phyloP scores from a whole-genome alignment of 2,888 invertebrate species.

The Dryococelus australis region DNA sequence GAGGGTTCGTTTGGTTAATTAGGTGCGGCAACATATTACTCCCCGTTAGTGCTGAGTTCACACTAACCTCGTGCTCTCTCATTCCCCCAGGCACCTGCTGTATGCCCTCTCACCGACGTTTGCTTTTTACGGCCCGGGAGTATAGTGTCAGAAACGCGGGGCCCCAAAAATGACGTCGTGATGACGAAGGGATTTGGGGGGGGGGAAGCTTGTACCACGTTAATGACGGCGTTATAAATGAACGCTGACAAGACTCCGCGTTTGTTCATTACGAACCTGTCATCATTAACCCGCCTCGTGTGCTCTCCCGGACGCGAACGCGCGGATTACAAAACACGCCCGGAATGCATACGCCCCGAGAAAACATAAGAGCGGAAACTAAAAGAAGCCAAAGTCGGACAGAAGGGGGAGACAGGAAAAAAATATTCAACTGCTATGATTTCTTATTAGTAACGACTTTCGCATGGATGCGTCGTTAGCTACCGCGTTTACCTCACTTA shows the following conservation, averaged over 20 bases:
- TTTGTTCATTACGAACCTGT: not conserved
- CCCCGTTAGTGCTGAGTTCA: not conserved
- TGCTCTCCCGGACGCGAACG: not conserved
- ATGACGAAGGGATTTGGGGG: not conserved
- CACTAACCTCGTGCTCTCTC: not conserved
- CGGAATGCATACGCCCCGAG: not conserved
- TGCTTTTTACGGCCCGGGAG: too few relatives aligned
- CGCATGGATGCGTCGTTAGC: not conserved
- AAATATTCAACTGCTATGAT: not conserved
- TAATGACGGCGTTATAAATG: conserved; percentile 16
- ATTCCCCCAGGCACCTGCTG: not conserved
- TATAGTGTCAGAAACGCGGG: too few relatives aligned
- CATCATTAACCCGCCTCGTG: not conserved
- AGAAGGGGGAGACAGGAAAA: too few relatives aligned
- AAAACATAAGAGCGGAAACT: not conserved
- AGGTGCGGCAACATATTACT: not conserved
- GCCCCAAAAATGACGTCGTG: not conserved
- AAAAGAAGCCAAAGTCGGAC: not conserved
- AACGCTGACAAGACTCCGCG: not conserved
- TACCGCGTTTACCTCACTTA: not conserved
- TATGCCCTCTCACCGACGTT: too few relatives aligned
- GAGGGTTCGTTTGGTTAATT: not conserved
- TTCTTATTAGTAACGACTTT: conserved; percentile 2
- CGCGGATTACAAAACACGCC: not conserved
- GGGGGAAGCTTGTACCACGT: not conserved